phyloP scores from a whole-genome alignment of 2,888 invertebrate species.

The Petrolisthes manimaculis region DNA sequence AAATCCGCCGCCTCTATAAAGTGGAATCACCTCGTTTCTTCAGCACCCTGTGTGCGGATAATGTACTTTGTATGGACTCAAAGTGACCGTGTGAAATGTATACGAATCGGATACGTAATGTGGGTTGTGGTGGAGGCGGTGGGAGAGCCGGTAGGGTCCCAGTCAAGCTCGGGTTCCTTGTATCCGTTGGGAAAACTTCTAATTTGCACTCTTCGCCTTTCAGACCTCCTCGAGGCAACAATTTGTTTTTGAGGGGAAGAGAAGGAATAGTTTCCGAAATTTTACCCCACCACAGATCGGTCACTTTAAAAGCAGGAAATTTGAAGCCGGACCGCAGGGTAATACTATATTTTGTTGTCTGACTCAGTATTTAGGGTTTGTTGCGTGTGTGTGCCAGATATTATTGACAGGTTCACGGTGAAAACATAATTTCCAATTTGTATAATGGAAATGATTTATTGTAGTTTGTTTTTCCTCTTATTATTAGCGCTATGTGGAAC shows the following conservation, averaged over 20 bases:
- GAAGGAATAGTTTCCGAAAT: conserved; percentile 53
- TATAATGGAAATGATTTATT: conserved; percentile 18
- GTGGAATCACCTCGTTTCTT: conserved; percentile 64
- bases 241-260: conserved; percentile 40
- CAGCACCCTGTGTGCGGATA: conserved; percentile 49
- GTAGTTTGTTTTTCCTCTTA: conserved; percentile 18
- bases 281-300: conserved; percentile 45
- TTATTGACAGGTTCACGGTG: conserved; percentile 18
- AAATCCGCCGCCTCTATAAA: conserved; percentile 63
- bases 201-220: conserved; percentile 59
- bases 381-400: conserved; percentile 15
- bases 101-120: conserved; percentile 24
- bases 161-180: conserved; percentile 30
- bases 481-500: too few relatives aligned
- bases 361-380: conserved; percentile 4
- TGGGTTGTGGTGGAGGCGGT: neutral
- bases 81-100: conserved; percentile 49
- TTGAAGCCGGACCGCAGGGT: conserved; percentile 17
- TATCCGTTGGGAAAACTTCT: conserved; percentile 46
- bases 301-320: conserved; percentile 26
- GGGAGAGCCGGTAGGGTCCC: neutral
- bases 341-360: conserved; percentile 19
- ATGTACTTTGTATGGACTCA: conserved; percentile 59
- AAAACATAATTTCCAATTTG: conserved; percentile 15
- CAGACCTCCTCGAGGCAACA: conserved; percentile 53